Base-by-base conservation (phyloP, 37 sponge, comb jelly and placozoan species). In the Eunapius fragilis region DNA sequence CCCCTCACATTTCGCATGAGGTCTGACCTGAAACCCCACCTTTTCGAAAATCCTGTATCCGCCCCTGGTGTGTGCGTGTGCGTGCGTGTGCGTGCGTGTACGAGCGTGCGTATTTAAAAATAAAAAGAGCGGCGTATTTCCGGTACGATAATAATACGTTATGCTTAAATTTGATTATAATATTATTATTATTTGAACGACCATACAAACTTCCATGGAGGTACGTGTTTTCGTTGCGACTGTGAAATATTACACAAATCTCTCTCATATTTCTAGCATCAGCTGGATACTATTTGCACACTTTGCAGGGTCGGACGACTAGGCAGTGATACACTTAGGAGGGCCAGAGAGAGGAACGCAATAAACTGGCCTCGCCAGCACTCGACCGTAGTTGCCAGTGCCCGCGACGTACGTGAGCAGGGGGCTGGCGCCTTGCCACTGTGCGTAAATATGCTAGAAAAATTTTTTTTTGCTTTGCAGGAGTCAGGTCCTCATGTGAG, bases 401-500 rank as follows among this genome's bases (percentile, higher is more conserved):
- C 87, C 9, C 41, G 78, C 37, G 36, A 68, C 3, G 87, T 91
- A 47, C 28, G 77, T 73, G 2, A 25, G 0, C 13, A 72, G 73
- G 31, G 24, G 35, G 17, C 77, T 12, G 36, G 37, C 33, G 6
- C 58, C 6, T 10, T 17, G 7, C 24, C 71, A 3, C 4, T 25
- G 72, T 82, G 36, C 48, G 35, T 69, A 81, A 35, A 13, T 35
- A 35, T 34, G 36, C 7, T 76, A 35, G n/a, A n/a, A n/a, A n/a
- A n/a, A n/a, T n/a, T n/a, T n/a, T 9, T 19, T 58, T 12, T 58
- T 58, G 58, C 14, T 58, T 58, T 71, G 0, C 71, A 94, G 95
- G 89, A 92, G 6, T 90, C 90, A 25, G 90, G 86, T 3, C 23
- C 82, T n/a, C 72, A 76, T 79, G 92, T 90, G 12, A 86, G 86